Conservation (phyloP, 1,140 invertebrate genomes). For the Caerostris extrusa region DNA sequence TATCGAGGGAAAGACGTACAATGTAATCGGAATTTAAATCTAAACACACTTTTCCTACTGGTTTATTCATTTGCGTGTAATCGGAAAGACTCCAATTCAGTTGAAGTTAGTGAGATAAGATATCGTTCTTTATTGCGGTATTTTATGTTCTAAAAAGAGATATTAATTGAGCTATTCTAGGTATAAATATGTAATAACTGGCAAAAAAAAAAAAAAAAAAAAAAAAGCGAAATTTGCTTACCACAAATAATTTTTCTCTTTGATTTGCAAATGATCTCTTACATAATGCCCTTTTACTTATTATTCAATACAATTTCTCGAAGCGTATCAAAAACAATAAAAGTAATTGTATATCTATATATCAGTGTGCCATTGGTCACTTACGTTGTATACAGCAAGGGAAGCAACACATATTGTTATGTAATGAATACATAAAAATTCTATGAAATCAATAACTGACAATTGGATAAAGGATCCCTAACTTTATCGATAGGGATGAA, state of each 20-base stretch:
- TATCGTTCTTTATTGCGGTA: slow-evolving; percentile 4
- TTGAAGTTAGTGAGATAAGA: neutral
- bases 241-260: too few species aligned
- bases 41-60: neutral
- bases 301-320: neutral
- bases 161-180: neutral
- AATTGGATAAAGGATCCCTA: neutral
- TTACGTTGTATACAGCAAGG: neutral
- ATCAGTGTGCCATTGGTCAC: neutral
- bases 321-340: slow-evolving; percentile 9
- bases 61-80: neutral
- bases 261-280: neutral
- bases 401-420: neutral
- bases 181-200: too few species aligned
- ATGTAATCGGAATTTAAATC: too few species aligned
- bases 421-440: neutral
- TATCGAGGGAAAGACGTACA: neutral
- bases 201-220: too few species aligned
- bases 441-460: neutral
- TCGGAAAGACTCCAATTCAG: neutral
- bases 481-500: neutral
- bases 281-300: neutral
- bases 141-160: neutral
- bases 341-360: neutral
- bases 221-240: too few species aligned